Percentiles rank a stretch among this genome's conserved stretches.
Conservation (phyloP, 1,140 invertebrate genomes). For the Steinernema feltiae region DNA sequence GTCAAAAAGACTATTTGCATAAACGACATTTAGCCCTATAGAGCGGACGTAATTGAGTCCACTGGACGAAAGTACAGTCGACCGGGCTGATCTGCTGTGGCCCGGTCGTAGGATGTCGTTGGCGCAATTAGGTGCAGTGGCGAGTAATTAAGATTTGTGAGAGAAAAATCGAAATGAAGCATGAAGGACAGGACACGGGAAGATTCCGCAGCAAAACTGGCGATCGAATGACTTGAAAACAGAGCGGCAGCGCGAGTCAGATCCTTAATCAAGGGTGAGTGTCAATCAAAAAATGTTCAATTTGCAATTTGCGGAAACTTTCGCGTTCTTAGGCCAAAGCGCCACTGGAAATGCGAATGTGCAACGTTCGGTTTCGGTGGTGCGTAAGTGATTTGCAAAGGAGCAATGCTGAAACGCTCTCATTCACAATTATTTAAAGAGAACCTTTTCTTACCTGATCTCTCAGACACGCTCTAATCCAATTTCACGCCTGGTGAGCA, state of each 20-base stretch:
- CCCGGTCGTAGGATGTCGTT: not conserved
- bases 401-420: not conserved
- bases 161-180: too few relatives aligned
- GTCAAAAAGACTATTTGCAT: slow-evolving; percentile 1
- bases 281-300: not conserved
- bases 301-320: not conserved
- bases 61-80: not conserved
- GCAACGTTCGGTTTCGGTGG: not conserved
- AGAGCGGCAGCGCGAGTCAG: not conserved
- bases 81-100: not conserved
- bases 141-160: not conserved
- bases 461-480: too few relatives aligned
- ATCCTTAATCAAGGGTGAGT: not conserved
- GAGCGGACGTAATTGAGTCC: not conserved
- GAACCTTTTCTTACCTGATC: not conserved
- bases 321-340: not conserved
- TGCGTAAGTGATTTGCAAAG: not conserved
- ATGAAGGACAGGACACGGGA: too few relatives aligned
- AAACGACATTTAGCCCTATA: not conserved
- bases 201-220: not conserved
- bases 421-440: not conserved
- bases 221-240: not conserved
- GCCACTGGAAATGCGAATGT: not conserved
- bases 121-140: not conserved
- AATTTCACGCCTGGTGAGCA: not conserved